Percentiles rank a stretch among this genome's conserved stretches.
Conservation (phyloP, 2,113 vertebrate species). For the Astatotilapia flaviijosephi region DNA sequence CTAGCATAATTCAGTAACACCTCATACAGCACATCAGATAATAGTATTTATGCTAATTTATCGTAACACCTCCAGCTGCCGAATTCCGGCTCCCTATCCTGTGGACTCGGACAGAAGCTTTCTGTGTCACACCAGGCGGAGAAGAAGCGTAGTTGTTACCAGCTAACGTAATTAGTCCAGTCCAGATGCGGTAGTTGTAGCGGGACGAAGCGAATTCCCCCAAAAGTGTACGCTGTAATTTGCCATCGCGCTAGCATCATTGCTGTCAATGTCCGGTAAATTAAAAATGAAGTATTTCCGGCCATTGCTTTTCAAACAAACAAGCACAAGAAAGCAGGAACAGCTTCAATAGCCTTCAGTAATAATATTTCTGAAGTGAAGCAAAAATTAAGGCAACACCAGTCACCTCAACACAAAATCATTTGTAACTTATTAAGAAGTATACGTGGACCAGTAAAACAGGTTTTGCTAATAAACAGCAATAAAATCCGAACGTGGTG, state of each 20-base stretch:
- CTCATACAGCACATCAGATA: background rate
- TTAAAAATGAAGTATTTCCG: background rate
- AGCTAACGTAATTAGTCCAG: background rate
- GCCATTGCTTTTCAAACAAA: background rate
- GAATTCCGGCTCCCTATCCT: background rate
- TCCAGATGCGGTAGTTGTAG: background rate
- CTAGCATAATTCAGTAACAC: background rate
- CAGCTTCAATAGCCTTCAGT: background rate
- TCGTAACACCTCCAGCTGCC: background rate
- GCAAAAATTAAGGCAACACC: background rate
- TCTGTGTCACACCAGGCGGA: background rate
- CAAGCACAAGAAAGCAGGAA: background rate
- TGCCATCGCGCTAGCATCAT: background rate
- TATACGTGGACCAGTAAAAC: background rate
- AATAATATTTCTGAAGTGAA: background rate
- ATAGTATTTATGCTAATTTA: background rate
- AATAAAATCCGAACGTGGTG: background rate
- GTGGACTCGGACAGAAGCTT: background rate
- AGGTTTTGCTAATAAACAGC: background rate
- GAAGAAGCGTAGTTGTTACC: background rate
- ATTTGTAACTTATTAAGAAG: background rate
- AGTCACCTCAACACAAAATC: background rate
- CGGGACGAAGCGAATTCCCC: background rate
- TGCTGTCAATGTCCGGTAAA: background rate
- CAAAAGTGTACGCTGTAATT: conserved; percentile 43